phyloP scores from a whole-genome alignment of 2,888 invertebrate species.

The Carterocephalus palaemon region DNA sequence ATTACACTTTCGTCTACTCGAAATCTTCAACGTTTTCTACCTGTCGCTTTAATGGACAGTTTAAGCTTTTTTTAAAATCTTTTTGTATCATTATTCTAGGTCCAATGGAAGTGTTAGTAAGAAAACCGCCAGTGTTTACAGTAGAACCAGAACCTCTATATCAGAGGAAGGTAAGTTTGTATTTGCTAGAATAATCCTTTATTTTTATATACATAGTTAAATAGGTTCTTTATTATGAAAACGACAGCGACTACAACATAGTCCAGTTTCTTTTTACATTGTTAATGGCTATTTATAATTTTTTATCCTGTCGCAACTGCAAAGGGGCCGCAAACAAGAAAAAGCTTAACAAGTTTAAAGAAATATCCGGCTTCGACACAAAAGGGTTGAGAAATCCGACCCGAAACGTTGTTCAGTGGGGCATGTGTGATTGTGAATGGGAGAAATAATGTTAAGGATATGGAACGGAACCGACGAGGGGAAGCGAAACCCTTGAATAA shows the following conservation, averaged over 20 bases:
- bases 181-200: neutral
- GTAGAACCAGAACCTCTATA: conserved; percentile 94
- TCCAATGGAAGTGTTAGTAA: conserved; percentile 88
- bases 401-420: neutral
- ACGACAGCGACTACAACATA: too few species aligned
- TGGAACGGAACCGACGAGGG: conserved; percentile 4
- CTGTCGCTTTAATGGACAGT: neutral
- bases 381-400: conserved; percentile 3
- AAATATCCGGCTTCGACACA: conserved; percentile 3
- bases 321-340: neutral
- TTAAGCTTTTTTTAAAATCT: neutral
- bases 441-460: conserved; percentile 9
- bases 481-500: too few species aligned
- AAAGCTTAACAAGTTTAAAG: neutral
- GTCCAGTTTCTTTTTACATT: neutral
- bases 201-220: too few species aligned
- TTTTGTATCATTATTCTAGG: conserved; percentile 48
- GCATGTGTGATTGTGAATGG: conserved; percentile 9
- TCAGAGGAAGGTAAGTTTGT: conserved; percentile 83
- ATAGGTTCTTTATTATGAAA: too few species aligned
- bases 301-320: neutral
- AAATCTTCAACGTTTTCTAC: too few species aligned
- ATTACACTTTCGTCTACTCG: too few species aligned
- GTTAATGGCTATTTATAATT: neutral
- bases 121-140: conserved; percentile 95